Base-by-base conservation (phyloP, 2,797 vertebrate species). In the Carapus acus region DNA sequence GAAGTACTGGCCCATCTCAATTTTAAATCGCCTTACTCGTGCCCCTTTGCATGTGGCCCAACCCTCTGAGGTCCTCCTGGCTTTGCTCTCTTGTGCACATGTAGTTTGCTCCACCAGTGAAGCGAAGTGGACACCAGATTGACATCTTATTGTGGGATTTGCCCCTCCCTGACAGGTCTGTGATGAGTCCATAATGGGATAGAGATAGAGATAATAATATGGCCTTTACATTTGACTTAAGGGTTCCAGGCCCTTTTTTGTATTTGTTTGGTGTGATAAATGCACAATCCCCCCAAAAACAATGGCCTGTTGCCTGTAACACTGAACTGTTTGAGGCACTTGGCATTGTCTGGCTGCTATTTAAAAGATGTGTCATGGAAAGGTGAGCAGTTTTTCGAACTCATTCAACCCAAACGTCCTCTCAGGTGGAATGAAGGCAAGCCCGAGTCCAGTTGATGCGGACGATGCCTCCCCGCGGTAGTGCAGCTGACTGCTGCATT, bases 81-180 rank as follows among this genome's bases (percentile, higher is more conserved):
- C 7, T 11, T 24, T 38, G 48, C 43, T 58, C 49, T 61, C 51
- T 45, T 46, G 29, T 16, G 62, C 63, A 51, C 36, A 58, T 34
- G 43, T 34, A 0, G 17, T 57, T 58, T 55, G 58, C 48, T 69
- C 55, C 9, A 49, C 57, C 29, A 29, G 37, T 50, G 43, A 37
- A 58, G 48, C 48, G 58, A 58, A 74, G 55, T 41, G 43, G 49
- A 43, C 36, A 1, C 39, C 43, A 73, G 77, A 77, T 65, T 74
- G 78, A 77, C 69, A 8, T 71, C 60, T 67, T 74, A 74, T 78
- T 76, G 79, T 44, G 38, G 29, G 53, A 12, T 64, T 49, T 58
- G 47, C 33, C 43, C 71, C 53, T 55, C 23, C 71, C 51, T 71
- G 67, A 77, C 54, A 49, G 53, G 39, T 23, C 43, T 62, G 45